These are phyloP conservation scores for Patagioenas fasciata DNA, from an alignment of 2,113 vertebrate species.

Conservation along the genomic window DNA sequence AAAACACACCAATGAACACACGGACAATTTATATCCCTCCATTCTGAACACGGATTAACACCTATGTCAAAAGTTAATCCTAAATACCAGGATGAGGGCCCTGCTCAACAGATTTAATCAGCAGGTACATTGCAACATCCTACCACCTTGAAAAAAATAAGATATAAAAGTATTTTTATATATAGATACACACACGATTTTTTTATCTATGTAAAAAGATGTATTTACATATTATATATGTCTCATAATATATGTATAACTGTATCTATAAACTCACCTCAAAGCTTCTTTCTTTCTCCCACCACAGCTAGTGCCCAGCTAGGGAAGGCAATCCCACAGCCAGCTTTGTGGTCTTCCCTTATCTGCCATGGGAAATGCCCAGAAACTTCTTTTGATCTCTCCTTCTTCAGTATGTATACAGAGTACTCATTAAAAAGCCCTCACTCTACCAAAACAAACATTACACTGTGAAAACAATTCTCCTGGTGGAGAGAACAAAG, in stretches of 20 bases:
- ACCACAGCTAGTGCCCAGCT: neutral
- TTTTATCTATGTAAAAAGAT: neutral
- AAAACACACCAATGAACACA: neutral
- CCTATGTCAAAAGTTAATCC: neutral
- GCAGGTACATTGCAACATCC: neutral
- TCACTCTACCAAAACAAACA: slow-evolving; percentile 1
- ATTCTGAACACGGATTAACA: neutral
- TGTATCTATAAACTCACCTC: neutral
- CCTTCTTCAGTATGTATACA: neutral
- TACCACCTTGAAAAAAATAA: neutral
- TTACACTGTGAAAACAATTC: neutral
- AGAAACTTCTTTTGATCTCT: neutral
- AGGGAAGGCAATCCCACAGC: neutral
- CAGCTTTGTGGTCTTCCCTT: neutral
- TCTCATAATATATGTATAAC: neutral
- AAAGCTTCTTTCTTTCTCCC: neutral
- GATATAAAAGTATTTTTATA: neutral
- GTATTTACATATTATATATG: neutral
- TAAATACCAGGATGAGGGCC: neutral
- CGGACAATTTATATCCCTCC: neutral
- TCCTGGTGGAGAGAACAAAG: neutral
- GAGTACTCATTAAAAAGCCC: neutral
- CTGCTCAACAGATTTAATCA: neutral
- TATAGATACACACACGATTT: neutral
- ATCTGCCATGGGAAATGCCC: neutral